These are phyloP conservation scores for Gobius niger DNA, from an alignment of 2,113 vertebrate genomes.

Conservation along the genomic window DNA sequence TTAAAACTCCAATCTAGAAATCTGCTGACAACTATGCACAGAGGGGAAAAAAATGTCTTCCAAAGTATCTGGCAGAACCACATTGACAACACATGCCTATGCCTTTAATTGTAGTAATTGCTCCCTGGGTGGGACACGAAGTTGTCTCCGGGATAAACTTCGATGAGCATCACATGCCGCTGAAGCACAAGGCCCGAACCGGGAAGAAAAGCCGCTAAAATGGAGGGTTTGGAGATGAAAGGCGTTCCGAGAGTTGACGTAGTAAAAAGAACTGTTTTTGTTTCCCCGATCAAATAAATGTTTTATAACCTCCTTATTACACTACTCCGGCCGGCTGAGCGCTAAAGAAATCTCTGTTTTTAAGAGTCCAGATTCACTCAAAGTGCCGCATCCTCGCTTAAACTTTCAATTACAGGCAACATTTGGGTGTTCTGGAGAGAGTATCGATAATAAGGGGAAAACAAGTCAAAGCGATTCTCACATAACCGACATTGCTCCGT, in stretches of 20 bases:
- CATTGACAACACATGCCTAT: background rate
- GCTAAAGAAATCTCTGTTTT: background rate
- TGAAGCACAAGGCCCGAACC: constrained; percentile 48
- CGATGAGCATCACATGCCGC: constrained; percentile 42
- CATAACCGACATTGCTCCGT: constrained; percentile 43
- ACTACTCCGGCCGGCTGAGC: constrained; percentile 17
- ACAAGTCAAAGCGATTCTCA: constrained; percentile 12
- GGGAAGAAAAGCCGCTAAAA: constrained; percentile 49
- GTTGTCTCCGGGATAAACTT: constrained; percentile 57
- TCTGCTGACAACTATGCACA: background rate
- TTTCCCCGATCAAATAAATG: constrained; percentile 43
- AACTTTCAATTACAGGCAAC: background rate
- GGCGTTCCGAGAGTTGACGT: constrained; percentile 30
- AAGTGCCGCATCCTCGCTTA: background rate
- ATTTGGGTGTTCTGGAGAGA: background rate
- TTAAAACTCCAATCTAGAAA: background rate
- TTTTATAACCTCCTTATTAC: constrained; percentile 51
- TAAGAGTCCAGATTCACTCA: background rate
- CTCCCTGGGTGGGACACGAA: constrained; percentile 58
- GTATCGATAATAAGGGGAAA: background rate
- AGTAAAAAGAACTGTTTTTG: constrained; percentile 42
- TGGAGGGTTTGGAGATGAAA: constrained; percentile 58
- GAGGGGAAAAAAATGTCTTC: background rate
- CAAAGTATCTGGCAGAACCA: background rate
- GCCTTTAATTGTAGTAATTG: constrained; percentile 47